Evolutionary conservation across 2,113 vertebrate species (phyloP), one percentile per base, ranked within the genome.

Genomic region (Calidris pugnax): DNA sequence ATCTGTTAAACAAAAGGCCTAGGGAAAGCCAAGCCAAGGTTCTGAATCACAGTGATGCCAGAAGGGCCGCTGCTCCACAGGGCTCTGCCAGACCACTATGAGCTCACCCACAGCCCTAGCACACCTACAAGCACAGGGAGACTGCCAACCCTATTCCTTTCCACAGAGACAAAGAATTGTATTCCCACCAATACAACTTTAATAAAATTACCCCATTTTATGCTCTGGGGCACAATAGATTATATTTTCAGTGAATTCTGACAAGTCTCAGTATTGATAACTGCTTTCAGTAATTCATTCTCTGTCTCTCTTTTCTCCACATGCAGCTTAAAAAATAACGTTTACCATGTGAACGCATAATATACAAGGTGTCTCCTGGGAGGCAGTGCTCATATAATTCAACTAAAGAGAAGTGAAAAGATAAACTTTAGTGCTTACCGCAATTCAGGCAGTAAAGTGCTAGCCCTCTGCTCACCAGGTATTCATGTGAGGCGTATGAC

Each of bases 151-250:
- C 59, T 77, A 8, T 30, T 67, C 51, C 14, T 27, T 35, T 7
- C 8, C 41, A 17, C 0, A 20, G n/a, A 77, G 24, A n/a, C 13
- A n/a, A 51, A 51, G 11, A 55, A 24, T 0, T 32, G 5, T 30
- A 35, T 12, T 14, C 6, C 20, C 39, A 50, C 8, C 14, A 55
- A 39, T 17, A 45, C 22, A 41, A n/a, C 20, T 53, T 50, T 4
- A 53, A 84, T 30, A 55, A 90, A 85, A 47, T 33, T 30, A 51
- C 6, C 6, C 10, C 2, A 1, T 41, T 85, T 76, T 45, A 60
- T 27, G 4, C 30, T 37, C n/a, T 63, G 14, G 41, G 43, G 71
- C 6, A 22, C 26, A 45, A 63, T 22, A 55, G 43, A 50, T 32
- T 12, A 5, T 51, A 39, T n/a, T 88, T 87, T 67, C 47, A 28